These are phyloP conservation scores for Matsumyia berberina DNA, from an alignment of 2,888 invertebrate species.

Conservation along the genomic window DNA sequence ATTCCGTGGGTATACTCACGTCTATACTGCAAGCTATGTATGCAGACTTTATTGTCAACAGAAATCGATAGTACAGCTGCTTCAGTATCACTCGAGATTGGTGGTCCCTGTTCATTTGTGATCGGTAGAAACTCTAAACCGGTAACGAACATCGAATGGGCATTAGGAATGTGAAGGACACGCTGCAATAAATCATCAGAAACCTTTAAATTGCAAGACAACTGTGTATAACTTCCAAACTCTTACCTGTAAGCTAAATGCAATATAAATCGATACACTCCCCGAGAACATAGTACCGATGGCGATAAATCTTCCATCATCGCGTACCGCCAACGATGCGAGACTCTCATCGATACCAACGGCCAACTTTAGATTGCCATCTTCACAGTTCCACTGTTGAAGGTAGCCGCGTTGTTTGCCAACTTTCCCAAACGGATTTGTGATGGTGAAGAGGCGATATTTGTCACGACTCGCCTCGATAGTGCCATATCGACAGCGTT, in stretches of 20 bases:
- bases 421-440: conserved; percentile 91
- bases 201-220: not conserved
- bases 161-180: conserved; percentile 91
- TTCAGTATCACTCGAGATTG: conserved; percentile 90
- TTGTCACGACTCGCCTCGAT: conserved; percentile 88
- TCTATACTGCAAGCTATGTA: conserved; percentile 93
- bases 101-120: conserved; percentile 88
- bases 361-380: conserved; percentile 86
- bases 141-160: conserved; percentile 98
- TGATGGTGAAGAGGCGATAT: conserved; percentile 90
- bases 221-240: not conserved
- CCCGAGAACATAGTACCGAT: conserved; percentile 97
- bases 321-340: conserved; percentile 93
- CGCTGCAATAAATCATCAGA: conserved; percentile 85
- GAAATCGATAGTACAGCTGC: conserved; percentile 97
- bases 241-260: conserved; percentile 94
- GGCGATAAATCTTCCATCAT: conserved; percentile 96
- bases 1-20: conserved; percentile 85
- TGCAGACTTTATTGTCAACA: conserved; percentile 96
- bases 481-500: conserved; percentile 91
- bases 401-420: conserved; percentile 90
- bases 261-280: conserved; percentile 94
- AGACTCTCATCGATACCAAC: conserved; percentile 90
- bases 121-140: conserved; percentile 96
- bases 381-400: conserved; percentile 91